Base-by-base conservation (phyloP, 2,113 vertebrate genomes). In the Phaetusa simplex region DNA sequence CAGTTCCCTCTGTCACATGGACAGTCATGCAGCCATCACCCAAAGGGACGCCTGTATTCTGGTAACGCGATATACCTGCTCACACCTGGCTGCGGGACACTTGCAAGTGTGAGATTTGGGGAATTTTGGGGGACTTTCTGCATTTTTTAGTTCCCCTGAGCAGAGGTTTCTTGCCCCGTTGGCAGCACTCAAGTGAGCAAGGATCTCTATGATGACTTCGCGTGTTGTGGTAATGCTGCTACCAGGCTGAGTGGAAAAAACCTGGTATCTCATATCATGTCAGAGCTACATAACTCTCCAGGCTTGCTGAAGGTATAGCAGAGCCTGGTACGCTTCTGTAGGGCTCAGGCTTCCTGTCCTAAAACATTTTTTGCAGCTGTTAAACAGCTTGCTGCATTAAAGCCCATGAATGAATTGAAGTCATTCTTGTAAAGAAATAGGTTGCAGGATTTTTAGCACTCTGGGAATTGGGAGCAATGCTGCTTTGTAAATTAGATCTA, bases 401-500 rank as follows among this genome's bases (percentile, higher is more conserved):
- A 85, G 69, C 27, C 81, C 87, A 20, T 53, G 82, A 69, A 76
- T 62, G 88, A 38, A 78, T 71, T 4, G n/a, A 72, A 95, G 88
- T n/a, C 20, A 6, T 65, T 36, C 86, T 55, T 79, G 86, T 62
- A 55, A 65, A 78, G 88, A 91, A 93, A 77, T 12, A 47, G 92
- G 95, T 42, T 95, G 95, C 81, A 65, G 71, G 87, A 76, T 76
- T 93, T 94, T 67, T 27, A 69, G 91, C 96, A 76, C 70, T 89
- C 81, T 82, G 96, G 94, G 96, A 95, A 72, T 50, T 17, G 84
- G 70, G 86, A 94, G 77, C 89, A 90, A 43, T 42, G 24, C 36
- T 82, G 94, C 95, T 95, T 87, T 89, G 93, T 93, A 87, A 95
- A 91, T 94, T 76, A 85, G 89, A 97, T 76, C 89, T 95, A 38